Evolutionary conservation across 37 sponge, comb jelly and placozoan species (phyloP).

Genomic region (Petrosia ficiformis): DNA sequence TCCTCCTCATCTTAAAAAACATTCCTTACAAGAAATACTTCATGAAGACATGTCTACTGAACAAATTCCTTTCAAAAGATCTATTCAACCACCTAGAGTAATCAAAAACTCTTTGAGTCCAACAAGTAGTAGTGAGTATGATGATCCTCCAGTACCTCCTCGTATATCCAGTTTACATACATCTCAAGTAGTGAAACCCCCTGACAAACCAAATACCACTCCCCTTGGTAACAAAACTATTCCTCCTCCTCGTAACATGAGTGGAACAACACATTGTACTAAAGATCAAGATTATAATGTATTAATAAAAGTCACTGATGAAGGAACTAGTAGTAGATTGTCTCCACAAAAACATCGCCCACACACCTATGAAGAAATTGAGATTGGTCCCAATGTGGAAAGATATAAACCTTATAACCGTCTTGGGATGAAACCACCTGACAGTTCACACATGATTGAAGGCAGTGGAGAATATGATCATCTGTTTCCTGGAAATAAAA

Average conservation of each 20-base stretch:
- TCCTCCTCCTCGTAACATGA: not conserved
- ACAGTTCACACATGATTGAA: not conserved
- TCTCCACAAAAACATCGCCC: not conserved
- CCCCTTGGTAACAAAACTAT: not conserved
- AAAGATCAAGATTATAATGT: too few species aligned
- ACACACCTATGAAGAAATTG: not conserved
- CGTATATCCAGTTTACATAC: not conserved
- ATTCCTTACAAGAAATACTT: not conserved
- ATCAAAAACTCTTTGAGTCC: not conserved
- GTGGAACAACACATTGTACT: too few species aligned
- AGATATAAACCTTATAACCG: too few species aligned
- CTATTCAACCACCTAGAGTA: not conserved
- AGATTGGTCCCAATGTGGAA: not conserved
- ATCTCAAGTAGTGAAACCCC: too few species aligned
- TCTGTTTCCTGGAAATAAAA: not conserved
- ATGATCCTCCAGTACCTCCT: not conserved
- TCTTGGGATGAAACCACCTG: not conserved
- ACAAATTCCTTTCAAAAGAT: not conserved
- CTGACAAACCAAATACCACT: not conserved
- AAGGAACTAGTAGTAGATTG: not conserved
- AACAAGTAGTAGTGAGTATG: too few species aligned
- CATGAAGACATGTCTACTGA: not conserved
- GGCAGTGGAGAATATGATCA: constrained; percentile 1
- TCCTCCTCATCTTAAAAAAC: not conserved
- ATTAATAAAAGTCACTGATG: not conserved